A percentile compares a stretch with the other conserved stretches of the same genome.
Evolutionary conservation across 1,140 invertebrate species (phyloP).

Genomic region (Hermetia illucens): DNA sequence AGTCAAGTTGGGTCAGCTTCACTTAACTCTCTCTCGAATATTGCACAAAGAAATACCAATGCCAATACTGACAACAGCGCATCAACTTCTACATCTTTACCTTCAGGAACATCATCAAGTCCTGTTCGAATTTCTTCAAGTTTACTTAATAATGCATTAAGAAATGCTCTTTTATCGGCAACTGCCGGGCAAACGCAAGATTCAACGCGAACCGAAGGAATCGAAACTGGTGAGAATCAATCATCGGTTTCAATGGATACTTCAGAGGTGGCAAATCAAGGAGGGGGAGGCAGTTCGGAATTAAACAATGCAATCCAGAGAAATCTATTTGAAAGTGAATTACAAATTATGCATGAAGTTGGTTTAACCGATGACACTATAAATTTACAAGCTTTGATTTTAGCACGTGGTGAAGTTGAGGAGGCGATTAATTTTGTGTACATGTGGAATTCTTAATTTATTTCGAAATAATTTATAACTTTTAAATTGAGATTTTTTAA

Average conservation of each 20-base stretch:
- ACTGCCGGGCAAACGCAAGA: no score
- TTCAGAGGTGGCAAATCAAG: no score
- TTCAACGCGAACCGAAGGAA: no score
- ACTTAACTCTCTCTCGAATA: conserved; percentile 25
- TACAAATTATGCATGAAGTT: conserved; percentile 75
- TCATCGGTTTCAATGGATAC: no score
- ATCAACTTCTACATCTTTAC: not conserved
- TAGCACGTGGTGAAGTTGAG: conserved; percentile 74
- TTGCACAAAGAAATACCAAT: conserved; percentile 22
- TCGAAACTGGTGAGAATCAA: no score
- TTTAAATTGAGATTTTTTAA: no score
- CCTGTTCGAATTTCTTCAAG: conserved; percentile 14
- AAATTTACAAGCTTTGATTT: conserved; percentile 68
- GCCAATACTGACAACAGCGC: conserved; percentile 7
- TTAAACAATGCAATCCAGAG: no score
- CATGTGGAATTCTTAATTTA: no score
- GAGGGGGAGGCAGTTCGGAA: no score
- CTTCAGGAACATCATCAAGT: conserved; percentile 2
- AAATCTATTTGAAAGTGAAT: no score
- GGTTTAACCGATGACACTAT: conserved; percentile 72
- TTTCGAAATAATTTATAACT: no score
- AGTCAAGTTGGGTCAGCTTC: conserved; percentile 17
- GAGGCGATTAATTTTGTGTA: conserved; percentile 70
- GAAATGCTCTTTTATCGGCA: no score
- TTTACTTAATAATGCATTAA: conserved; percentile 18